These are phyloP conservation scores for Loripinus fragilis DNA, from an alignment of 2,888 invertebrate species.

Conservation along the genomic window DNA sequence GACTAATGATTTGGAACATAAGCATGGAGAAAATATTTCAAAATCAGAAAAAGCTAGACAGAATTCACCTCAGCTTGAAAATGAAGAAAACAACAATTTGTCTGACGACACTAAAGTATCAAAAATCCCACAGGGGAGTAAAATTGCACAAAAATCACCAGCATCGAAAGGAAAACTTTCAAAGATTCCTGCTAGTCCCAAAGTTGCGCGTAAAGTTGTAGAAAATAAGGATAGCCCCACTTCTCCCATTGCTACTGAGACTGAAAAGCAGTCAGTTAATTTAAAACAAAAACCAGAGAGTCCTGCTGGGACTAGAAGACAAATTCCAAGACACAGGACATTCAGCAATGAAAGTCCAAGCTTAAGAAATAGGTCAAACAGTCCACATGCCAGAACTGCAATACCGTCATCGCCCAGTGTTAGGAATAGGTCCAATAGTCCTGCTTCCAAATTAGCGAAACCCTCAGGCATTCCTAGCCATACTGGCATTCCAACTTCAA, in stretches of 20 bases:
- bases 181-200: slow-evolving; percentile 54
- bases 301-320: slow-evolving; percentile 33
- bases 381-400: slow-evolving; percentile 51
- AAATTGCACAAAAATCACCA: slow-evolving; percentile 55
- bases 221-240: slow-evolving; percentile 27
- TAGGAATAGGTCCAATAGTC: slow-evolving; percentile 52
- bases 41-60: neutral
- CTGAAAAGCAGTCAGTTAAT: slow-evolving; percentile 22
- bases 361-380: slow-evolving; percentile 55
- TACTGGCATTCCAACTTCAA: slow-evolving; percentile 31
- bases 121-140: slow-evolving; percentile 34
- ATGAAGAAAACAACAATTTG: neutral
- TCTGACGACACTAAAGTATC: slow-evolving; percentile 1
- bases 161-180: slow-evolving; percentile 41
- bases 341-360: slow-evolving; percentile 31
- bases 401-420: slow-evolving; percentile 42
- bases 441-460: slow-evolving; percentile 33
- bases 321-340: slow-evolving; percentile 29
- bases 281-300: slow-evolving; percentile 44
- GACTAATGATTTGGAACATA: neutral
- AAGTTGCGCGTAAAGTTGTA: slow-evolving; percentile 38
- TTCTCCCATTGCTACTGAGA: neutral
- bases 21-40: neutral
- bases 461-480: slow-evolving; percentile 34
- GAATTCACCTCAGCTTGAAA: slow-evolving; percentile 23